Percentiles rank a stretch among this genome's conserved stretches.
These are phyloP conservation scores for Protonibea diacanthus DNA, from an alignment of 2,797 vertebrate genomes.

Conservation along the genomic window DNA sequence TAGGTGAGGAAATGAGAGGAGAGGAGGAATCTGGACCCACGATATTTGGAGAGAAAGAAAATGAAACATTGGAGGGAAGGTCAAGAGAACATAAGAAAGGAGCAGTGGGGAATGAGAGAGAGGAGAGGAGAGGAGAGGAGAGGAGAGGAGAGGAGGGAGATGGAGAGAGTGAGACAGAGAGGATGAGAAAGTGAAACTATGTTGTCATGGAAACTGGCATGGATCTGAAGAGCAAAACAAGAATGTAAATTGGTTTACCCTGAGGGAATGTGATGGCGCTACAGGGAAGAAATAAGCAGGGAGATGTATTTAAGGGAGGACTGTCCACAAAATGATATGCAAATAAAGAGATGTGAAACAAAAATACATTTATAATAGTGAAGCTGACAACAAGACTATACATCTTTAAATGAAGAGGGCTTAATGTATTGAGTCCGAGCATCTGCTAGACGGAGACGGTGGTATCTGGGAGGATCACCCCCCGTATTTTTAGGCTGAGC, in stretches of 20 bases:
- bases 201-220: conserved; percentile 96
- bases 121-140: conserved; percentile 42
- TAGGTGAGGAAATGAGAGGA: conserved; percentile 75
- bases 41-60: conserved; percentile 69
- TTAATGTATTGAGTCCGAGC: conserved; percentile 1
- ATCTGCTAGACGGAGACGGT: not conserved
- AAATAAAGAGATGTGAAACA: conserved; percentile 52
- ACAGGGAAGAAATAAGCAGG: conserved; percentile 75
- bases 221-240: conserved; percentile 90
- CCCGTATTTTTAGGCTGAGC: conserved; percentile 41
- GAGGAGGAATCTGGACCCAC: conserved; percentile 63
- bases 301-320: conserved; percentile 57
- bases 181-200: conserved; percentile 88
- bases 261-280: conserved; percentile 80
- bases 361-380: conserved; percentile 19
- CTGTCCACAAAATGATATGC: conserved; percentile 38
- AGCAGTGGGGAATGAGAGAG: conserved; percentile 73
- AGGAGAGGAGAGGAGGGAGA: conserved; percentile 38
- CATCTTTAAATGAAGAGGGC: not conserved
- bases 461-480: conserved; percentile 15
- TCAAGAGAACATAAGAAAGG: conserved; percentile 76
- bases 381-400: conserved; percentile 1
- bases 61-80: conserved; percentile 74
- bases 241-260: conserved; percentile 91
- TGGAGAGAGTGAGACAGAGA: conserved; percentile 66